A percentile compares a stretch with the other conserved stretches of the same genome.
Evolutionary conservation across 2,113 vertebrate species (phyloP).

Genomic region (Gadus macrocephalus): DNA sequence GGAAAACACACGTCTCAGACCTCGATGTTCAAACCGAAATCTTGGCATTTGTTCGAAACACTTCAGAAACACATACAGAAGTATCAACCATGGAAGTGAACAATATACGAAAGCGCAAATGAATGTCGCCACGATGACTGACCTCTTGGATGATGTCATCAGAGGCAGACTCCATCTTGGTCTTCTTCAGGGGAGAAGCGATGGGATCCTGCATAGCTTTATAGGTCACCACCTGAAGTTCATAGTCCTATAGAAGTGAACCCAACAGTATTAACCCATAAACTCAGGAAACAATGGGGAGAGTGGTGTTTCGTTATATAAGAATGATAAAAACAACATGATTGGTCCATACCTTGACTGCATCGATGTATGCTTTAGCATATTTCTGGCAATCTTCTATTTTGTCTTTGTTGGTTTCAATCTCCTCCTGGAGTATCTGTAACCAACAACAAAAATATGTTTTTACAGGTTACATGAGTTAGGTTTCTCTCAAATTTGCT

Average conservation of each 20-base stretch:
- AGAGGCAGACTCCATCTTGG: constrained; percentile 85
- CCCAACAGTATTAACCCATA: neutral
- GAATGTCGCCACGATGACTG: too few relatives aligned
- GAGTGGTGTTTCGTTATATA: neutral
- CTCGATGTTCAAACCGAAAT: too few relatives aligned
- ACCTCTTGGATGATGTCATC: constrained; percentile 92
- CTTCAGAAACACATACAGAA: too few relatives aligned
- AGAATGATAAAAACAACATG: neutral
- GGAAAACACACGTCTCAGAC: neutral
- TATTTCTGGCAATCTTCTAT: constrained; percentile 87
- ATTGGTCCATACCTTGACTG: constrained; percentile 81
- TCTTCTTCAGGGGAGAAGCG: constrained; percentile 87
- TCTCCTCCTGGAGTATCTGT: constrained; percentile 89
- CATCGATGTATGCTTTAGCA: constrained; percentile 90
- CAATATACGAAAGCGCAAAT: too few relatives aligned
- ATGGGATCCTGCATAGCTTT: constrained; percentile 87
- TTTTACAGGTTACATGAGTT: neutral
- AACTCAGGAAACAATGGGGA: neutral
- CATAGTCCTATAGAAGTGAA: constrained; percentile 79
- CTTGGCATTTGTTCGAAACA: too few relatives aligned
- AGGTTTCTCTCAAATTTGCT: neutral
- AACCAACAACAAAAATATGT: neutral
- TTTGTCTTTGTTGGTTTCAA: constrained; percentile 81
- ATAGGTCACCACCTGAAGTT: constrained; percentile 90
- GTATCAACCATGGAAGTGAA: too few relatives aligned